Evolutionary conservation across 2,888 invertebrate species (phyloP), one percentile per base, ranked within the genome.

Genomic region (Amorpha juglandis): DNA sequence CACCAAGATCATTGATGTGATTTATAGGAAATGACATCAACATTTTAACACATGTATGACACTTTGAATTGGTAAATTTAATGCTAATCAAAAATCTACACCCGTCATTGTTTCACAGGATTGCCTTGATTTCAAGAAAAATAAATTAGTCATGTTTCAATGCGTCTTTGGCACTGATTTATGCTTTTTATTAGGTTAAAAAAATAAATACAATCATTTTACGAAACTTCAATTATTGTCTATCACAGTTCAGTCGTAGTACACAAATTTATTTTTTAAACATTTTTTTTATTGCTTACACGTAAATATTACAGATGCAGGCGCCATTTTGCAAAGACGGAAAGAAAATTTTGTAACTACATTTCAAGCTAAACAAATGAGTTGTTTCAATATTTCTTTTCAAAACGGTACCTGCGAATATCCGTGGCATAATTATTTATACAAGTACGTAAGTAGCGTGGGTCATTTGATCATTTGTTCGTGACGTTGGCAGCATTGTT

Each of bases 231-330:
- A 79, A 84, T 85, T 82, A 38, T 58, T 58, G 81, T 82, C 76
- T 94, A 94, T 83, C 94, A 94, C 80, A 95, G 94, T 87, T 94
- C 94, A 88, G 85, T 86, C 84, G 71, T 82, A 83, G 77, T 82
- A 80, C 74, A 76, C 68, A 71, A 84, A 80, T 86, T 75, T 77
- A 76, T 89, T 91, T 91, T 58, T 90, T 89, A 78, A 88, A 69
- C 76, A 70, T 86, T 91, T 89, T n/a, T 35, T 87, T 81, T 77
- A 74, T 84, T 90, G 87, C 87, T 84, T 86, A 79, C 51, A 66
- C 21, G 52, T 63, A 47, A 50, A 65, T 45, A 53, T 11, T 21
- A 51, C 42, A 52, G 27, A 66, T 52, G 42, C 47, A 63, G 65
- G 69, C 79, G 78, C 85, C 80, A 76, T 81, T 86, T 83, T 82